Percentiles rank a stretch among this genome's conserved stretches.
Evolutionary conservation across 2,888 invertebrate species (phyloP).

Genomic region (Lepidonotus clava): DNA sequence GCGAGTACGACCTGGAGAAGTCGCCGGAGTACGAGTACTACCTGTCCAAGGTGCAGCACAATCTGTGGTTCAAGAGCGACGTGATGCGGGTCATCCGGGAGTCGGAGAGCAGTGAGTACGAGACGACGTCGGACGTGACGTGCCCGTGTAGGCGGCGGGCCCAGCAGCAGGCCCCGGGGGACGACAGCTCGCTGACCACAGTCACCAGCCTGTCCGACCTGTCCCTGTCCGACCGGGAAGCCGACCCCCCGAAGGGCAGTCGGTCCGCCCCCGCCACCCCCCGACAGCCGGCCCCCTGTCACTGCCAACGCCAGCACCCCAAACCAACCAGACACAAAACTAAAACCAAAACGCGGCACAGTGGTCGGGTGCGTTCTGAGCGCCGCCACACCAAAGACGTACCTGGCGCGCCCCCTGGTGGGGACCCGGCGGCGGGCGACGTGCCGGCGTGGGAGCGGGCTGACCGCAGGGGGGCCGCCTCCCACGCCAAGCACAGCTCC

Average conservation of each 20-base stretch:
- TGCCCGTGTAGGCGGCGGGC: background rate
- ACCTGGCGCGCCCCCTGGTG: background rate
- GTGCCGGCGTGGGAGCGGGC: slow-evolving; percentile 25
- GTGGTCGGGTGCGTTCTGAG: slow-evolving; percentile 5
- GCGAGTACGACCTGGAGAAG: slow-evolving; percentile 46
- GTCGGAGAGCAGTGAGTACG: slow-evolving; percentile 59
- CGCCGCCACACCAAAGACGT: background rate
- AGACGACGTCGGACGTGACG: slow-evolving; percentile 5
- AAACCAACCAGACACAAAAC: background rate
- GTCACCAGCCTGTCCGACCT: slow-evolving; percentile 56
- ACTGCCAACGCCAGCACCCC: background rate
- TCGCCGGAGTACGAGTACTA: slow-evolving; percentile 55
- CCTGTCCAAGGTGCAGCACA: slow-evolving; percentile 53
- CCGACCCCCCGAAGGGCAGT: no score
- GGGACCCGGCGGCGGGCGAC: background rate
- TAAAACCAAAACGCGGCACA: slow-evolving; percentile 20
- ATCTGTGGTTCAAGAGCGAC: slow-evolving; percentile 51
- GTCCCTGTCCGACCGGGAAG: slow-evolving; percentile 21
- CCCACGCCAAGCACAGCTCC: no score
- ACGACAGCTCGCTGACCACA: slow-evolving; percentile 51
- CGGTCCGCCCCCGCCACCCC: no score
- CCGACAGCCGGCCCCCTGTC: background rate
- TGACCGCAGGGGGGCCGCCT: background rate
- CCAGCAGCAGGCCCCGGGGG: background rate
- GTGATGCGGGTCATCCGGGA: slow-evolving; percentile 53